These are phyloP conservation scores for Cephus spinipes DNA, from an alignment of 2,888 invertebrate genomes.

Conservation along the genomic window DNA sequence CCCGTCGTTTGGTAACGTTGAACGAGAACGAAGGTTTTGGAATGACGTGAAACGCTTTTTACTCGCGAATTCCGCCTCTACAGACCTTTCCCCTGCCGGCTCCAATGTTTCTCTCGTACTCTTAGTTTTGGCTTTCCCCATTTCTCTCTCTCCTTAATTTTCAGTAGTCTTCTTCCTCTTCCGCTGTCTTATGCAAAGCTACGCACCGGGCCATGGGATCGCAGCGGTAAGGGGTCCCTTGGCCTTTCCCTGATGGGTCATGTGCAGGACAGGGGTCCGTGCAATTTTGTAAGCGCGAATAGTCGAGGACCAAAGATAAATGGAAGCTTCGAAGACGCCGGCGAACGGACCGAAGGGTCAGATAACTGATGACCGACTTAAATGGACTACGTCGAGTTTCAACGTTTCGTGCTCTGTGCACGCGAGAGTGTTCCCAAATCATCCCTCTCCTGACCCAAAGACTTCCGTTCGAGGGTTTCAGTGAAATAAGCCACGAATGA, in stretches of 20 bases:
- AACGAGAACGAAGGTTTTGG: conserved; percentile 27
- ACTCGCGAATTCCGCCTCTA: neutral
- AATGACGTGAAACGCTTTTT: conserved; percentile 4
- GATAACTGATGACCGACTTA: conserved; percentile 6
- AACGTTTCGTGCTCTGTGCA: neutral
- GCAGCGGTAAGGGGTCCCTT: conserved; percentile 6
- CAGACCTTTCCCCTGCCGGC: neutral
- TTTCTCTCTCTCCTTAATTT: neutral
- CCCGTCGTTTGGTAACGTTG: conserved; percentile 31
- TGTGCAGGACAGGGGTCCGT: neutral
- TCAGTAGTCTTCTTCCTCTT: neutral
- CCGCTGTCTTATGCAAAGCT: conserved; percentile 27
- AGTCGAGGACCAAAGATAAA: neutral
- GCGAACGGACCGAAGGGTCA: conserved; percentile 5
- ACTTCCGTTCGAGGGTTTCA: neutral
- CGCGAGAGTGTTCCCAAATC: neutral
- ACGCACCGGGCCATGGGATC: neutral
- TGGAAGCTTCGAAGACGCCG: neutral
- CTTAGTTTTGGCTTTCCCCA: conserved; percentile 12
- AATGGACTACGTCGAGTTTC: neutral
- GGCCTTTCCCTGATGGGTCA: conserved; percentile 6
- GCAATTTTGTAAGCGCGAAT: conserved; percentile 4
- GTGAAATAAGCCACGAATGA: neutral
- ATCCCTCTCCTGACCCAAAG: neutral
- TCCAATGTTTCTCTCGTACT: neutral